phyloP scores from a whole-genome alignment of 2,113 vertebrate species.

The Sisor rabdophorus region DNA sequence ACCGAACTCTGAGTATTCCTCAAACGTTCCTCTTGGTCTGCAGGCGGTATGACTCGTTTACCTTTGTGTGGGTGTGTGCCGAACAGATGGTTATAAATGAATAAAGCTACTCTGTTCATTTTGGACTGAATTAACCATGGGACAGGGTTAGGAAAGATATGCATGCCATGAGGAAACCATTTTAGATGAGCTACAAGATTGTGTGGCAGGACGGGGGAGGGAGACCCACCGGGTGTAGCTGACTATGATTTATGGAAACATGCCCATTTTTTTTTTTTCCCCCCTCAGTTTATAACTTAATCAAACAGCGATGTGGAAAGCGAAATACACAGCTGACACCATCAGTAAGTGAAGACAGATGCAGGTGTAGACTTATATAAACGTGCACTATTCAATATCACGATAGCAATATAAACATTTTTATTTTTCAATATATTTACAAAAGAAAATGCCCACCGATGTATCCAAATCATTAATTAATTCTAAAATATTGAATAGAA shows the following conservation, averaged over 20 bases:
- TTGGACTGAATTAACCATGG: neutral
- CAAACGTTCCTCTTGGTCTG: neutral
- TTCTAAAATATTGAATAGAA: too few species aligned
- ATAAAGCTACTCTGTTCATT: neutral
- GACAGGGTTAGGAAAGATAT: neutral
- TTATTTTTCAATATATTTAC: too few species aligned
- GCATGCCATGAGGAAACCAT: neutral
- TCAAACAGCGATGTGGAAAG: too few species aligned
- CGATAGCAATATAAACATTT: too few species aligned
- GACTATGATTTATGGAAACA: neutral
- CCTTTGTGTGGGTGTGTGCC: neutral
- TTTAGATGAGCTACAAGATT: neutral
- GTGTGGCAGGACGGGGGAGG: neutral
- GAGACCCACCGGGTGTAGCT: neutral
- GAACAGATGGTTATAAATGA: slow-evolving; percentile 1
- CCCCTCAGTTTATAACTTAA: neutral
- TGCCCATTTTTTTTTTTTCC: neutral
- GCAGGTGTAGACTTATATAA: too few species aligned
- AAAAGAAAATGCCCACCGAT: too few species aligned
- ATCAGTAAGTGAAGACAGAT: neutral
- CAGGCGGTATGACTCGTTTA: neutral
- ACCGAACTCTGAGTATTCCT: neutral
- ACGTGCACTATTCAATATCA: too few species aligned
- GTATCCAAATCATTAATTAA: too few species aligned
- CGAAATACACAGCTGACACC: too few species aligned